phyloP scores from a whole-genome alignment of 2,797 vertebrate species.

The Jordanella pulchra region DNA sequence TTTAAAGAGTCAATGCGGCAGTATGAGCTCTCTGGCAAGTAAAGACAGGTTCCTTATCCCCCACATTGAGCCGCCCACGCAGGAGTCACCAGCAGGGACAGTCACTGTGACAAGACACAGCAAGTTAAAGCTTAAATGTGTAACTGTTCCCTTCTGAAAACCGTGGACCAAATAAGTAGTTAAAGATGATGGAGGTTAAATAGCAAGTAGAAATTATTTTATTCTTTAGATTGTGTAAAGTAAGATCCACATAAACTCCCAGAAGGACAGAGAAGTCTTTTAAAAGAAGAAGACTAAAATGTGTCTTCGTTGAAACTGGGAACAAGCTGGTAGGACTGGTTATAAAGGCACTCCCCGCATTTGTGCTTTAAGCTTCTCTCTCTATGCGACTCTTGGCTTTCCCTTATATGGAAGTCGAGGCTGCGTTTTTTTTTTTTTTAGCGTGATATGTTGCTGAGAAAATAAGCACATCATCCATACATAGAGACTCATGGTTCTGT shows the following conservation, averaged over 20 bases:
- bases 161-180: neutral
- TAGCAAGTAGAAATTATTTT: neutral
- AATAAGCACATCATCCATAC: neutral
- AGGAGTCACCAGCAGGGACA: conserved; percentile 44
- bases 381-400: conserved; percentile 18
- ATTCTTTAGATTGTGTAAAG: conserved; percentile 11
- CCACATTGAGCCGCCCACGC: conserved; percentile 40
- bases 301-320: conserved; percentile 66
- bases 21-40: conserved; percentile 50
- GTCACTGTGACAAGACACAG: conserved; percentile 20
- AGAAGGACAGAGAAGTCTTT: conserved; percentile 29
- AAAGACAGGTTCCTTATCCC: conserved; percentile 56
- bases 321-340: conserved; percentile 75
- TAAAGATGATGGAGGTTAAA: neutral
- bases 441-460: conserved; percentile 6
- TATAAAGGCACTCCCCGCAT: conserved; percentile 64
- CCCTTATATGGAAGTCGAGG: conserved; percentile 63
- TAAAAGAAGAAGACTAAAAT: conserved; percentile 43
- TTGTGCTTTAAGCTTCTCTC: conserved; percentile 35
- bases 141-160: neutral
- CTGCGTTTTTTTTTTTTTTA: neutral
- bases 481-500: conserved; percentile 5
- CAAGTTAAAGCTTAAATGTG: conserved; percentile 1
- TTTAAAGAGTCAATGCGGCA: conserved; percentile 8
- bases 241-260: conserved; percentile 14